These are phyloP conservation scores for Harmothoe impar DNA, from an alignment of 2,888 invertebrate genomes.

Conservation along the genomic window DNA sequence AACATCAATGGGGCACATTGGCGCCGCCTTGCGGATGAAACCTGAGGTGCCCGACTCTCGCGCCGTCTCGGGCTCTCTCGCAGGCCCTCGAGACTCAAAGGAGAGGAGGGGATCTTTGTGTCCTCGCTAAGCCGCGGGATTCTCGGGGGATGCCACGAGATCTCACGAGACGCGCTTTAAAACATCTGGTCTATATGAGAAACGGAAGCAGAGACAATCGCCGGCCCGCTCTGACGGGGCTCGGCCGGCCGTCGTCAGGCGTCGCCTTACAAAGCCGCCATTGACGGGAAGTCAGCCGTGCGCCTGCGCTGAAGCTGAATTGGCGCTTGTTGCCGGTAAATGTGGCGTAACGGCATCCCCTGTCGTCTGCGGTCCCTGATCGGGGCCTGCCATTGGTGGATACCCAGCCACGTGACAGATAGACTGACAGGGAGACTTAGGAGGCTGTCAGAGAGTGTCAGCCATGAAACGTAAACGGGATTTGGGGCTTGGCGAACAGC, in stretches of 20 bases:
- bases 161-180: conserved; percentile 32
- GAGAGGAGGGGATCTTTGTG: conserved; percentile 51
- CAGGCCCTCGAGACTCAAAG: conserved; percentile 40
- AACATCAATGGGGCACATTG: conserved; percentile 52
- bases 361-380: conserved; percentile 6
- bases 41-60: conserved; percentile 32
- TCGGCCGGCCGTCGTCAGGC: background rate
- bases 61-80: conserved; percentile 36
- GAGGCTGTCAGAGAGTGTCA: background rate
- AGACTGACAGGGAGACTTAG: conserved; percentile 43
- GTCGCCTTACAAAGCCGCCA: conserved; percentile 55
- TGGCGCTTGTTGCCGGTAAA: conserved; percentile 51
- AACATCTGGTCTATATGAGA: conserved; percentile 60
- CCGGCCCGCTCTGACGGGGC: background rate
- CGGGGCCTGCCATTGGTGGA: background rate
- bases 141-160: conserved; percentile 8
- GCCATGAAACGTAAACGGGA: conserved; percentile 49
- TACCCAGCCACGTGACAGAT: conserved; percentile 45
- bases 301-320: conserved; percentile 27
- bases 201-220: background rate
- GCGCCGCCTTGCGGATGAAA: conserved; percentile 51
- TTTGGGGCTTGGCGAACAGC: conserved; percentile 48
- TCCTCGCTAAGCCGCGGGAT: conserved; percentile 11
- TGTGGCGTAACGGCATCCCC: conserved; percentile 24
- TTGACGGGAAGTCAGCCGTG: conserved; percentile 29